Evolutionary conservation across 2,888 invertebrate species (phyloP).

Genomic region (Sisyra terminalis): DNA sequence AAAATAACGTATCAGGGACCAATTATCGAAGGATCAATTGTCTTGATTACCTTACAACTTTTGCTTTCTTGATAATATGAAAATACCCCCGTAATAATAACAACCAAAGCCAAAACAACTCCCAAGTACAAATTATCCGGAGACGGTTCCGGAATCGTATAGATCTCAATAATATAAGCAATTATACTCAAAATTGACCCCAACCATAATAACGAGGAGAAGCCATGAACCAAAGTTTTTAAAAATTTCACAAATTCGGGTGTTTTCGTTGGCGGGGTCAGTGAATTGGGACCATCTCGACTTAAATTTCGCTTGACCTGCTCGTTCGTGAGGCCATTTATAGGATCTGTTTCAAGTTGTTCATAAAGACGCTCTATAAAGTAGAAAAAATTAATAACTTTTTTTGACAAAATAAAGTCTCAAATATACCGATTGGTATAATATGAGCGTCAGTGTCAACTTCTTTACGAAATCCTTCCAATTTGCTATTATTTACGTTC

Average conservation of each 20-base stretch:
- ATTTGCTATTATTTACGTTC: constrained; percentile 15
- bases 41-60: constrained; percentile 69
- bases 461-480: constrained; percentile 37
- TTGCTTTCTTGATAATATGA: constrained; percentile 99
- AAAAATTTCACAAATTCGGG: constrained; percentile 99
- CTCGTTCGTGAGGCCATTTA: constrained; percentile 87
- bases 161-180: constrained; percentile 84
- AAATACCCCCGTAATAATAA: constrained; percentile 96
- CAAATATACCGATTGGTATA: constrained; percentile 19
- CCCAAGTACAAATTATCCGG: constrained; percentile 96
- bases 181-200: constrained; percentile 95
- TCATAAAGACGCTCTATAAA: constrained; percentile 22
- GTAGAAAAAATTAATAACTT: constrained; percentile 1
- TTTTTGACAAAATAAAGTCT: neutral
- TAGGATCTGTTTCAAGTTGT: constrained; percentile 23
- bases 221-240: constrained; percentile 96
- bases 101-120: constrained; percentile 87
- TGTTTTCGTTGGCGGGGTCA: constrained; percentile 92
- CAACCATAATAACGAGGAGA: constrained; percentile 90
- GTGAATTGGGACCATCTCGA: constrained; percentile 89
- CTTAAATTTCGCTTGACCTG: constrained; percentile 92
- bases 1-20: no score
- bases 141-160: constrained; percentile 87
- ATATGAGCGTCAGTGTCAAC: constrained; percentile 37
- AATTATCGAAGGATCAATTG: no score